phyloP scores from a whole-genome alignment of 2,888 invertebrate species.

The Linnaemya vulpina region DNA sequence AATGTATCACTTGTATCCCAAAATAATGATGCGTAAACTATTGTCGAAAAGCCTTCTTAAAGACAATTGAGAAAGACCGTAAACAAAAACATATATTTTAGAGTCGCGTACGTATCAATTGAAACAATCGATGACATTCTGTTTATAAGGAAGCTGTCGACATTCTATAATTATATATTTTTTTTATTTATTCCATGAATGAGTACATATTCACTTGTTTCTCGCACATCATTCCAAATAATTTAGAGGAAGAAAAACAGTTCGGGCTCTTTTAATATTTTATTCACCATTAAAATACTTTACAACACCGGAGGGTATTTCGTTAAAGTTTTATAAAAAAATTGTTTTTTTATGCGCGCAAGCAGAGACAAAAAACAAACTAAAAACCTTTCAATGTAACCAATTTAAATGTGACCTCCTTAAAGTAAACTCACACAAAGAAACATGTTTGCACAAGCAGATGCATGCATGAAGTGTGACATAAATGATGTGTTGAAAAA shows the following conservation, averaged over 20 bases:
- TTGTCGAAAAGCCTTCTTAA: no score
- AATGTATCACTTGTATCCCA: no score
- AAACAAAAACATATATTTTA: no score
- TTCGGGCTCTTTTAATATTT: conserved; percentile 8
- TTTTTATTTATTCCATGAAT: no score
- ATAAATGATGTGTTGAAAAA: conserved; percentile 24
- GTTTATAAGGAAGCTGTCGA: not conserved
- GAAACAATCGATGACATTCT: not conserved
- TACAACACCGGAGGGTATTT: conserved; percentile 56
- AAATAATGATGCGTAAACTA: no score
- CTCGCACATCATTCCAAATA: not conserved
- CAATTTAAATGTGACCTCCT: conserved; percentile 66
- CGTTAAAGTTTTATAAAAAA: conserved; percentile 52
- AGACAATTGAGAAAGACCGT: no score
- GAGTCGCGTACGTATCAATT: no score
- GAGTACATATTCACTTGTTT: not conserved
- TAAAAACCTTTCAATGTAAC: conserved; percentile 6
- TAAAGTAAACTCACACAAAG: conserved; percentile 37
- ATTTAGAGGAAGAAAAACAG: conserved; percentile 16
- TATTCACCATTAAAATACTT: conserved; percentile 47
- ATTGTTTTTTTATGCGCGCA: not conserved
- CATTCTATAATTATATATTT: not conserved
- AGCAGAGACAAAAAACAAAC: conserved; percentile 12
- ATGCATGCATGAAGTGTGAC: not conserved
- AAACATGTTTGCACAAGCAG: conserved; percentile 23